Base-by-base conservation (phyloP, 35 echinoderm and acorn worm species). In the Eucidaris tribuloides region DNA sequence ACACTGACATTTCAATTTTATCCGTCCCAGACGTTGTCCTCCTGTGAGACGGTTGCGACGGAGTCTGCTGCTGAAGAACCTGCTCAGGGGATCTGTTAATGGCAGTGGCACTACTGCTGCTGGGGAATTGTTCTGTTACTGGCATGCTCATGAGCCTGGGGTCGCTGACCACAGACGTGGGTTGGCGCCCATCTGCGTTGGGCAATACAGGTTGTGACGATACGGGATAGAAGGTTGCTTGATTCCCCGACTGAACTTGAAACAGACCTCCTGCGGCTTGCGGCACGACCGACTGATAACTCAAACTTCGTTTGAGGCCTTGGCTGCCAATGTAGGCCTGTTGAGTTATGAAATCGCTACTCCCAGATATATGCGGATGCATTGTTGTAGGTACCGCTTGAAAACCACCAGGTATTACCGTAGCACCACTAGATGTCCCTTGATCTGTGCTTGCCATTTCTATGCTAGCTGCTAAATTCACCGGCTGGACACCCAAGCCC, bases 21-120 rank as follows among this genome's bases (percentile, higher is more conserved):
- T 74, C 68, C 9, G 68, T 74, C 29, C 68, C 68, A 41, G 68
- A 74, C 28, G 35, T 7, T 6, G 68, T 74, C 38, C 68, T 74
- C 37, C 38, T 40, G 37, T 74, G 68, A 22, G 68, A 74, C 44
- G 68, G 68, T n/a, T 52, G 48, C 48, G 9, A 52, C 24, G 29
- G n/a, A 7, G 33, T 2, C 28, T 74, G 68, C 29, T 17, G 28
- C 20, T 74, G 68, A 19, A 40, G 68, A 6, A 22, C 35, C 68
- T 74, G 68, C 40, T 74, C 68, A 9, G 68, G 68, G 37, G 68
- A 74, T n/a, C 68, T 74, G 68, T 74, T 74, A 22, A 74, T 74
- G n/a, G n/a, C n/a, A n/a, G n/a, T n/a, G n/a, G n/a, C n/a, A n/a
- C n/a, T n/a, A n/a, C n/a, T n/a, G 15, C 68, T 32, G 22, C 37